phyloP scores from a whole-genome alignment of 2,888 invertebrate genomes.

The Gari tellinella region DNA sequence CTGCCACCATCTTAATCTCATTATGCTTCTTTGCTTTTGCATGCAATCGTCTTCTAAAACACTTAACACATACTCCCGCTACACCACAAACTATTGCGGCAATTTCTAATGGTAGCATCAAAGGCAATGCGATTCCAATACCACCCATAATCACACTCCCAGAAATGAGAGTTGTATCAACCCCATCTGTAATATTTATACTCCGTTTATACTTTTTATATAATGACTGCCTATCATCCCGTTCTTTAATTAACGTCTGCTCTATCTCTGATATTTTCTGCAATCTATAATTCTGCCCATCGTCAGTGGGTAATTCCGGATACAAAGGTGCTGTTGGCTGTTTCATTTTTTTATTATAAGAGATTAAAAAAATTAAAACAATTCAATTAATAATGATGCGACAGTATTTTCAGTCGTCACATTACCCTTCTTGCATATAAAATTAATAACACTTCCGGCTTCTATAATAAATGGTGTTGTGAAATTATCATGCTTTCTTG shows the following conservation, averaged over 20 bases:
- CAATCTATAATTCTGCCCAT: conserved; percentile 52
- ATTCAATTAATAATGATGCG: conserved; percentile 34
- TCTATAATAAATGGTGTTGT: conserved; percentile 29
- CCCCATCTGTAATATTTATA: conserved; percentile 43
- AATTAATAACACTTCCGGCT: conserved; percentile 39
- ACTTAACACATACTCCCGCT: conserved; percentile 22
- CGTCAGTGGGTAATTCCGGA: conserved; percentile 31
- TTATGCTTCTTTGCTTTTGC: conserved; percentile 30
- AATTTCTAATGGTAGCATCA: conserved; percentile 43
- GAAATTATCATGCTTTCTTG: conserved; percentile 39
- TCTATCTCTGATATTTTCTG: conserved; percentile 44
- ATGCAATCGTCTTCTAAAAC: conserved; percentile 20
- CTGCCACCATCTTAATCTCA: conserved; percentile 25
- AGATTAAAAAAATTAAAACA: conserved; percentile 20
- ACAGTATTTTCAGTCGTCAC: conserved; percentile 34
- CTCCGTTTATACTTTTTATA: conserved; percentile 48
- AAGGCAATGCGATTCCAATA: conserved; percentile 22
- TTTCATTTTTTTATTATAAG: conserved; percentile 35
- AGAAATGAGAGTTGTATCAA: conserved; percentile 42
- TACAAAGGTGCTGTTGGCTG: conserved; percentile 46
- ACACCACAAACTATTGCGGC: conserved; percentile 30
- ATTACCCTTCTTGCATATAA: conserved; percentile 26
- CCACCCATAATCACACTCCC: conserved; percentile 25
- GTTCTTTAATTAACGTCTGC: conserved; percentile 18
- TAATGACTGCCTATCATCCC: conserved; percentile 35